These are phyloP conservation scores for Proterorhinus semilunaris DNA, from an alignment of 2,113 vertebrate species.

Conservation along the genomic window DNA sequence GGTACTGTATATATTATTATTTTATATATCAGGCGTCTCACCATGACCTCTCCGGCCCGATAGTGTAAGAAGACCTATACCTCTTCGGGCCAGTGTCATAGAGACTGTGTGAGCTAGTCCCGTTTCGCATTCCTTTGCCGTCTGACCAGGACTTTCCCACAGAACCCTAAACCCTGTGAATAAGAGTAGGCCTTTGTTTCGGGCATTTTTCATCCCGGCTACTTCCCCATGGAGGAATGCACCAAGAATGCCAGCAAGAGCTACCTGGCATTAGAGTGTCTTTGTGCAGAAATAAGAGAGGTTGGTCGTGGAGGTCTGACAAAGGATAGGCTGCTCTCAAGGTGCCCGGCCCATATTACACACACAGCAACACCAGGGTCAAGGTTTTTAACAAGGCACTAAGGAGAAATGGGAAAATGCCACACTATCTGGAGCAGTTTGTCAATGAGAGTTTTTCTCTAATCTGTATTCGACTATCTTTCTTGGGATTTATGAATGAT, in stretches of 20 bases:
- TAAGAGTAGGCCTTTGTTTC: slow-evolving; percentile 76
- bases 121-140: slow-evolving; percentile 70
- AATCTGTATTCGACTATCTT: not conserved
- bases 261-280: slow-evolving; percentile 77
- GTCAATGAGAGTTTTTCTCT: slow-evolving; percentile 17
- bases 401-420: slow-evolving; percentile 26
- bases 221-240: slow-evolving; percentile 76
- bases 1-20: no score
- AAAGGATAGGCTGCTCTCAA: slow-evolving; percentile 62
- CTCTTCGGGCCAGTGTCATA: slow-evolving; percentile 61
- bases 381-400: slow-evolving; percentile 37
- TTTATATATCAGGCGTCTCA: slow-evolving; percentile 7
- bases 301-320: slow-evolving; percentile 68
- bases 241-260: slow-evolving; percentile 72
- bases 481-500: not conserved
- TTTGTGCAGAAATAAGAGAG: slow-evolving; percentile 74
- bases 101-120: slow-evolving; percentile 66
- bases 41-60: slow-evolving; percentile 42
- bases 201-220: slow-evolving; percentile 75
- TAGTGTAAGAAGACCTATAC: slow-evolving; percentile 61
- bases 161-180: slow-evolving; percentile 76
- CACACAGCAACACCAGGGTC: slow-evolving; percentile 33
- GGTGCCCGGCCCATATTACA: slow-evolving; percentile 51
- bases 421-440: slow-evolving; percentile 34
- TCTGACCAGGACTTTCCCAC: slow-evolving; percentile 74